These are phyloP conservation scores for Stichodactyla mertensii DNA, from an alignment of 64 coral and sea anemone genomes.

Conservation along the genomic window DNA sequence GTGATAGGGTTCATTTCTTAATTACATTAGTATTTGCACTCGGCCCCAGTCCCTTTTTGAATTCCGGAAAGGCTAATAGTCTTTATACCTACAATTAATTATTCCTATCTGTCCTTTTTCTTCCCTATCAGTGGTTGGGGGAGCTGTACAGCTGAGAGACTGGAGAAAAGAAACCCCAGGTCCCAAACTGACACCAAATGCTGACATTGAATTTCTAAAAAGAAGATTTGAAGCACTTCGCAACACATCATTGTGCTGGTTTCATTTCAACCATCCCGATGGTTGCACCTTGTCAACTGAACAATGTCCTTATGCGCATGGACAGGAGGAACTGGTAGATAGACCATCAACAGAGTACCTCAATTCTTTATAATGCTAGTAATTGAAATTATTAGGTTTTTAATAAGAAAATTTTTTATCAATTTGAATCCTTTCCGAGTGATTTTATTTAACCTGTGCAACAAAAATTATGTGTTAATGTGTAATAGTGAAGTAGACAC, in stretches of 20 bases:
- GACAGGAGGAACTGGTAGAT: conserved; percentile 48
- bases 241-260: conserved; percentile 84
- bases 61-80: too few relatives aligned
- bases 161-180: conserved; percentile 49
- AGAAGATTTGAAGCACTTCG: conserved; percentile 49
- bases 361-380: conserved; percentile 25
- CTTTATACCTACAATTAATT: too few relatives aligned
- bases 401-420: too few relatives aligned
- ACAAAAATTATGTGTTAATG: too few relatives aligned
- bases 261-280: conserved; percentile 71
- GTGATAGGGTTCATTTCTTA: too few relatives aligned
- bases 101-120: background rate
- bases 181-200: conserved; percentile 37
- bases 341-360: conserved; percentile 52
- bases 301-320: conserved; percentile 68
- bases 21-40: too few relatives aligned
- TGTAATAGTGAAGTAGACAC: too few relatives aligned
- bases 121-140: conserved; percentile 23
- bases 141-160: conserved; percentile 55
- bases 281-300: conserved; percentile 54
- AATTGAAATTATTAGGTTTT: background rate
- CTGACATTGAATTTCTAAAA: conserved; percentile 40
- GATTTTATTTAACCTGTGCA: too few relatives aligned
- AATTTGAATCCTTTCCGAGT: too few relatives aligned
- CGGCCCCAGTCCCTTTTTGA: too few relatives aligned